These are phyloP conservation scores for Enteromius afrohamiltoni DNA, from an alignment of 2,797 vertebrate genomes.

Conservation along the genomic window DNA sequence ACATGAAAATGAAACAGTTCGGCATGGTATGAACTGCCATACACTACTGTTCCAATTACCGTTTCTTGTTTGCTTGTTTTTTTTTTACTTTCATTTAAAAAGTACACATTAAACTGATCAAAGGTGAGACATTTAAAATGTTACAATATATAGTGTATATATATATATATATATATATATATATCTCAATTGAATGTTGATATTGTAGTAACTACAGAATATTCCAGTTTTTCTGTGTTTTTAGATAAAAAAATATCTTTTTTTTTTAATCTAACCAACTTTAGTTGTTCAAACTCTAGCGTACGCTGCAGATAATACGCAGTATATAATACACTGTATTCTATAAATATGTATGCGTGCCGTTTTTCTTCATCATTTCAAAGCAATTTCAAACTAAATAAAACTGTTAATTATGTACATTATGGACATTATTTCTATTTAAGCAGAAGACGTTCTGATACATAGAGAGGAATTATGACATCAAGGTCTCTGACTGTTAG, in stretches of 20 bases:
- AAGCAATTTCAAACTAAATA: background rate
- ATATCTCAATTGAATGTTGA: background rate
- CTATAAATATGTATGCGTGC: background rate
- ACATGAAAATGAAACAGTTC: background rate
- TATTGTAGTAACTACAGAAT: background rate
- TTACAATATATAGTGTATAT: background rate
- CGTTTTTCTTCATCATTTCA: background rate
- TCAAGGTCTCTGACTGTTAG: background rate
- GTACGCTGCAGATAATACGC: background rate
- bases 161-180: too few relatives aligned
- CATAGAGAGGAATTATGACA: background rate
- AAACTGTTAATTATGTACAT: background rate
- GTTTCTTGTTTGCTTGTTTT: too few relatives aligned
- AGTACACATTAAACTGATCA: background rate
- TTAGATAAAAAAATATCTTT: too few relatives aligned
- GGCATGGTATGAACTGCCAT: background rate
- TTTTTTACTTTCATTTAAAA: too few relatives aligned
- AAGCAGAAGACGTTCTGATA: background rate
- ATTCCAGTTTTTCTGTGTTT: background rate
- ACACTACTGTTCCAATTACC: background rate
- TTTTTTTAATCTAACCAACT: background rate
- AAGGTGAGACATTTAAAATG: background rate
- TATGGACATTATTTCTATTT: background rate
- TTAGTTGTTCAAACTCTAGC: background rate
- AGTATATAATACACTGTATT: background rate